Evolutionary conservation across 2,113 vertebrate species (phyloP).

Genomic region (Phrynosoma platyrhinos): DNA sequence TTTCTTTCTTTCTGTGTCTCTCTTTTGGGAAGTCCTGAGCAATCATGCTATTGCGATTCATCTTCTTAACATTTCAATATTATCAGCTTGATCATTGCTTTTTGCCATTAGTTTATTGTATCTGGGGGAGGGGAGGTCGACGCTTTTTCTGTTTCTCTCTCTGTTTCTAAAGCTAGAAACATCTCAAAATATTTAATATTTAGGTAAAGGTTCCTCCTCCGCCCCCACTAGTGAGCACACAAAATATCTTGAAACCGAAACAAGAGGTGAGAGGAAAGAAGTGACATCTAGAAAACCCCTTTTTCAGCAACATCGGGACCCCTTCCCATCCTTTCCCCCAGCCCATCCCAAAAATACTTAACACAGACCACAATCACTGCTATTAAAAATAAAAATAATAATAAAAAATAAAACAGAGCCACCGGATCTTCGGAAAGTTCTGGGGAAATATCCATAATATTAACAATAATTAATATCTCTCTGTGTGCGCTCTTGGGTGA

Average conservation of each 20-base stretch:
- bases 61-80: conserved; percentile 48
- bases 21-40: conserved; percentile 45
- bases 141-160: too few species aligned
- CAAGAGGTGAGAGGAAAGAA: conserved; percentile 37
- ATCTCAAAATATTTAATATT: conserved; percentile 72
- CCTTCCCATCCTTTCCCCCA: background rate
- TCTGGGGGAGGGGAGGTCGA: background rate
- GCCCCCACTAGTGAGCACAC: conserved; percentile 73
- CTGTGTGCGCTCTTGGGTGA: background rate
- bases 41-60: conserved; percentile 18
- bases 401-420: background rate
- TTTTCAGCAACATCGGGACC: conserved; percentile 72
- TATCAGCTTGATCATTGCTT: conserved; percentile 45
- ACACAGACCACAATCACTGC: conserved; percentile 78
- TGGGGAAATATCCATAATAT: conserved; percentile 5
- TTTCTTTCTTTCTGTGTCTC: conserved; percentile 25
- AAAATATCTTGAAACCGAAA: conserved; percentile 73
- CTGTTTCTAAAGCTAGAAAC: conserved; percentile 73
- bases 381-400: conserved; percentile 45
- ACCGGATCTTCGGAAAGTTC: conserved; percentile 59
- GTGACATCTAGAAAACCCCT: conserved; percentile 66
- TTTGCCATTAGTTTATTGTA: conserved; percentile 47
- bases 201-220: conserved; percentile 44
- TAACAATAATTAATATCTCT: conserved; percentile 1
- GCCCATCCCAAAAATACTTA: conserved; percentile 62